Base-by-base conservation (phyloP, 2,797 vertebrate genomes). In the Orientallactaga sibirica region DNA sequence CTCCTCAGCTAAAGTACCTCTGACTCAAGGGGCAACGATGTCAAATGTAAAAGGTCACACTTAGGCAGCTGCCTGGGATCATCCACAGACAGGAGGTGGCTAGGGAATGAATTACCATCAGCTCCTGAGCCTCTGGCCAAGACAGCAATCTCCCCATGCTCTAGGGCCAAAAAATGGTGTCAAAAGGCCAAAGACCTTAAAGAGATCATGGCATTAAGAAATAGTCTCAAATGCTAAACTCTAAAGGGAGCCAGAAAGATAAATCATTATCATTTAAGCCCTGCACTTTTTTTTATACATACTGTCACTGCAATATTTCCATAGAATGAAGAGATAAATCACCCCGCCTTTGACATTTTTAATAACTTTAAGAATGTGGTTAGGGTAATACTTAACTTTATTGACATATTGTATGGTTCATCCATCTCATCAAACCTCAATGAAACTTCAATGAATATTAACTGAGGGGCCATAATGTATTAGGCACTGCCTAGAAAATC, bases 301-400 rank as follows among this genome's bases (percentile, higher is more conserved):
- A 96, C 89, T 85, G 43, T 96, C 92, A 95, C 95, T 92, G 93
- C 97, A 96, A 93, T 97, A 95, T 95, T 97, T 96, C 95, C 94
- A 96, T 92, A 96, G 95, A 96, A 96, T 96, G 93, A 96, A 96
- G 92, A 97, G 92, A 97, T 97, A 95, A 97, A 97, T 97, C 97
- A 97, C 92, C 86, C 79, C 81, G n/a, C 78, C 95, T 93, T 91
- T 97, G 97, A 97, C 97, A 96, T 95, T 97, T 97, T 97, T 97
- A 97, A 97, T 97, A 97, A 97, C 97, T 97, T 97, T 96, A 97
- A 97, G 96, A 97, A 97, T 97, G 97, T 90, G 92, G 97, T 97
- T 97, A 96, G 93, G 89, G 92, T 90, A 97, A 97, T 97, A 94
- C 97, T 97, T 97, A 97, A 97, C 95, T 97, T 97, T 97, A 97